A percentile compares a stretch with the other conserved stretches of the same genome.
phyloP scores from a whole-genome alignment of 2,797 vertebrate species.

The Strix occidentalis region DNA sequence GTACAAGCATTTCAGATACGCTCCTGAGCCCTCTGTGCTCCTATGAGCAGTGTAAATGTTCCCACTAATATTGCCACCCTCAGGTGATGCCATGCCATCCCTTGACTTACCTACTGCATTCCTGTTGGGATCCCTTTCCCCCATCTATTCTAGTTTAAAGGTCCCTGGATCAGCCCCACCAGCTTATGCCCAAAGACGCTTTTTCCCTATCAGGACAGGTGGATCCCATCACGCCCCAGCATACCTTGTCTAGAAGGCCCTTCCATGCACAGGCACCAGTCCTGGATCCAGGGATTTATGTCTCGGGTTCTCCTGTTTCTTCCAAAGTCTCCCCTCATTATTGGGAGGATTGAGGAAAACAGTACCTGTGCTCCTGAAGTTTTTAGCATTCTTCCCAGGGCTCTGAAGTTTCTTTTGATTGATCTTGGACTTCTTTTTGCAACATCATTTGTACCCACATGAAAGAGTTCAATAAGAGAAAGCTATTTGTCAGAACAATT shows the following conservation, averaged over 20 bases:
- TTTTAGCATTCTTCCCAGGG: not conserved
- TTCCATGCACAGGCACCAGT: too few relatives aligned
- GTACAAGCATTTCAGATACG: too few relatives aligned
- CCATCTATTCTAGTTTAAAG: not conserved
- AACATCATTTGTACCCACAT: not conserved
- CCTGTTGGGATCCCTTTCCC: not conserved
- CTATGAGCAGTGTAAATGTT: not conserved
- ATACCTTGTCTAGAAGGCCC: too few relatives aligned
- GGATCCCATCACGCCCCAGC: too few relatives aligned
- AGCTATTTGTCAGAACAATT: not conserved
- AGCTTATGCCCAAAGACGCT: not conserved
- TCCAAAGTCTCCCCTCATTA: too few relatives aligned
- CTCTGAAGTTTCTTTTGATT: not conserved
- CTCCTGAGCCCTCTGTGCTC: not conserved
- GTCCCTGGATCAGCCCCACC: not conserved
- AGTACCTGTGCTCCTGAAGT: too few relatives aligned
- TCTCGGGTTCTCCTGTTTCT: too few relatives aligned
- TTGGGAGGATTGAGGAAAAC: not conserved
- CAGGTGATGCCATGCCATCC: not conserved
- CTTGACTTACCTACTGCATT: not conserved
- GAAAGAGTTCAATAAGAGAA: not conserved
- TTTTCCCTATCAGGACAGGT: too few relatives aligned
- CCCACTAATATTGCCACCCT: not conserved
- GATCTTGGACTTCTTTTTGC: not conserved
- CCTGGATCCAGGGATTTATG: too few relatives aligned